These are phyloP conservation scores for Caenorhabditis sp. DNA, from an alignment of 2,888 invertebrate genomes.

Conservation along the genomic window DNA sequence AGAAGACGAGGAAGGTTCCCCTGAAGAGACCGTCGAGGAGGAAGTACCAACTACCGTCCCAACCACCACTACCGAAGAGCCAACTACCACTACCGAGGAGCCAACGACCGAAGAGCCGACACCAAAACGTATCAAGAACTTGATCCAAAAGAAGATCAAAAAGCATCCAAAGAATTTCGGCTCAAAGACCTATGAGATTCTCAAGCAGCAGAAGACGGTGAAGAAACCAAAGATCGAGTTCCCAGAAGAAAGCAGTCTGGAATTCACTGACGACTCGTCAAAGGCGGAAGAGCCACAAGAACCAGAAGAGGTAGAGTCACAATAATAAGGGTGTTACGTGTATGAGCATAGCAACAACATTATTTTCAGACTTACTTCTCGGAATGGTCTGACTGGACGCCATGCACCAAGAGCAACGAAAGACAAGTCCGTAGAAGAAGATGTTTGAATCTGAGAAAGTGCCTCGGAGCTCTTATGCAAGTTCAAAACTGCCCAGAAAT, in stretches of 20 bases:
- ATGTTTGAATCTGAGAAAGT: constrained; percentile 80
- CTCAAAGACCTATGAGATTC: constrained; percentile 69
- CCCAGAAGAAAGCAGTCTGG: constrained; percentile 19
- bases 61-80: constrained; percentile 27
- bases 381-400: constrained; percentile 82
- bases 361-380: constrained; percentile 76
- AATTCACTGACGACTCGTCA: constrained; percentile 1
- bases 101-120: constrained; percentile 1
- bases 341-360: not conserved
- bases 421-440: constrained; percentile 81
- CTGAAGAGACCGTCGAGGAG: constrained; percentile 18
- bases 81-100: constrained; percentile 37
- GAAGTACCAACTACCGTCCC: constrained; percentile 1
- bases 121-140: constrained; percentile 28
- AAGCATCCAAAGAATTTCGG: constrained; percentile 72
- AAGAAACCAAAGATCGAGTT: constrained; percentile 31
- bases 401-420: constrained; percentile 80
- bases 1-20: constrained; percentile 35
- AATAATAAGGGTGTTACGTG: no score
- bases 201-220: constrained; percentile 51
- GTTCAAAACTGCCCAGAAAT: constrained; percentile 73
- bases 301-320: constrained; percentile 20
- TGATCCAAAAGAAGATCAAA: constrained; percentile 55
- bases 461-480: constrained; percentile 80
- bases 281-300: constrained; percentile 26